Conservation (phyloP, 2,113 vertebrate genomes). For the Tiliqua scincoides region DNA sequence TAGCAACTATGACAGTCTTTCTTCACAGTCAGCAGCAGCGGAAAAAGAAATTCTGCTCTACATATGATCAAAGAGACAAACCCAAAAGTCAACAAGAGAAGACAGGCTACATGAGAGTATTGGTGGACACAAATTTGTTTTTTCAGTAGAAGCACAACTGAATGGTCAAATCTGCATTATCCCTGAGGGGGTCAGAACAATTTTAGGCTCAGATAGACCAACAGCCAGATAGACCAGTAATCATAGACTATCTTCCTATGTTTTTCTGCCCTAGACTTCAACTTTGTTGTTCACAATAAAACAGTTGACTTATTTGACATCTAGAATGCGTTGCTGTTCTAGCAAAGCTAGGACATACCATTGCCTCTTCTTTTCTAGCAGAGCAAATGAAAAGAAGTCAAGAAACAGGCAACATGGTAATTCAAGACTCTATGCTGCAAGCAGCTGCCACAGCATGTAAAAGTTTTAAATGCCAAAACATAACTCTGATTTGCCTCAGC, state of each 20-base stretch:
- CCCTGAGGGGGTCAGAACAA: not conserved
- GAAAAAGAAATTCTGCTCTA: not conserved
- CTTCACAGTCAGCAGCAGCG: not conserved
- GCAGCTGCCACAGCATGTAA: slow-evolving; percentile 5
- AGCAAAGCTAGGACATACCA: not conserved
- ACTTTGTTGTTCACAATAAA: no score
- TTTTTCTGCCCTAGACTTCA: no score
- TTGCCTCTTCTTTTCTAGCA: not conserved
- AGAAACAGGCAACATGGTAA: not conserved
- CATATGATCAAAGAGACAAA: not conserved
- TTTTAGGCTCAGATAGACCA: no score
- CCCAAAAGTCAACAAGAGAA: no score
- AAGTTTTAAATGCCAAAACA: slow-evolving; percentile 2
- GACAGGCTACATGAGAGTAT: no score
- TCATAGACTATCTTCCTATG: no score
- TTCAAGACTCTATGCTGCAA: not conserved
- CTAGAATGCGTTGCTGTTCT: no score
- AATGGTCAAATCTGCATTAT: no score
- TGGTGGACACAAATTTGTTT: no score
- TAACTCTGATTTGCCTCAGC: not conserved
- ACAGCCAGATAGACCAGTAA: no score
- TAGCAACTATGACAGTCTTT: not conserved
- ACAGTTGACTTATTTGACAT: no score
- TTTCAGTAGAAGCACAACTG: no score
- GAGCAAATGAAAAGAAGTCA: not conserved